Evolutionary conservation across 2,797 vertebrate species (phyloP).

Genomic region (Pseudochirops corinnae): DNA sequence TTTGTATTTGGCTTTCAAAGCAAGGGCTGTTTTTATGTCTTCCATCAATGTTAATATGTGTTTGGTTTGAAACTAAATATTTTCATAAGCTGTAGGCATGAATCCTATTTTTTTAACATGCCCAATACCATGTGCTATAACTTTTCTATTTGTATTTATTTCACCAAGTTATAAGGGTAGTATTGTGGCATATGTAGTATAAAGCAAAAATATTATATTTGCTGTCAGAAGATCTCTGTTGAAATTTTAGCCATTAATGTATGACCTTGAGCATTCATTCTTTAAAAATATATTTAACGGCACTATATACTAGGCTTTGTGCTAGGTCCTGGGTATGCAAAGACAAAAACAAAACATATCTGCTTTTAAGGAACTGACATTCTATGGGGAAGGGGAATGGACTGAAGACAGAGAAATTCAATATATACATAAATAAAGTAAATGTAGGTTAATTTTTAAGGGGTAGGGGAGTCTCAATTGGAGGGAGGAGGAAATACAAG

Average conservation of each 20-base stretch:
- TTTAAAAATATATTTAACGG: neutral
- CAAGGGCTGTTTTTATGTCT: neutral
- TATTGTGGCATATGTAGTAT: neutral
- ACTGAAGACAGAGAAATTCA: neutral
- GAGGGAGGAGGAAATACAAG: too few relatives aligned
- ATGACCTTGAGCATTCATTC: neutral
- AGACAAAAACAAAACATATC: neutral
- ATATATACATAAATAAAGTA: neutral
- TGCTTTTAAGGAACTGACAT: neutral
- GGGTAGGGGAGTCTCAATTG: neutral
- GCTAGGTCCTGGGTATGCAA: neutral
- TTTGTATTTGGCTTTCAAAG: neutral
- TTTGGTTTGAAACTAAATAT: conserved; percentile 15
- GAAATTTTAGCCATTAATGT: neutral
- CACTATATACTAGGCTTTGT: neutral
- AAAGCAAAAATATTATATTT: neutral
- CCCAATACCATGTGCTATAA: neutral
- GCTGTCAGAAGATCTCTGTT: neutral
- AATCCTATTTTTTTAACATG: neutral
- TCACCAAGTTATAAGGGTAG: neutral
- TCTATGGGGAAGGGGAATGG: neutral
- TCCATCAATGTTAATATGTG: neutral
- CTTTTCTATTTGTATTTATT: conserved; percentile 12
- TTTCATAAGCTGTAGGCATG: conserved; percentile 12
- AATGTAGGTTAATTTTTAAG: neutral